These are phyloP conservation scores for Noctua pronuba DNA, from an alignment of 2,888 invertebrate species.

Conservation along the genomic window DNA sequence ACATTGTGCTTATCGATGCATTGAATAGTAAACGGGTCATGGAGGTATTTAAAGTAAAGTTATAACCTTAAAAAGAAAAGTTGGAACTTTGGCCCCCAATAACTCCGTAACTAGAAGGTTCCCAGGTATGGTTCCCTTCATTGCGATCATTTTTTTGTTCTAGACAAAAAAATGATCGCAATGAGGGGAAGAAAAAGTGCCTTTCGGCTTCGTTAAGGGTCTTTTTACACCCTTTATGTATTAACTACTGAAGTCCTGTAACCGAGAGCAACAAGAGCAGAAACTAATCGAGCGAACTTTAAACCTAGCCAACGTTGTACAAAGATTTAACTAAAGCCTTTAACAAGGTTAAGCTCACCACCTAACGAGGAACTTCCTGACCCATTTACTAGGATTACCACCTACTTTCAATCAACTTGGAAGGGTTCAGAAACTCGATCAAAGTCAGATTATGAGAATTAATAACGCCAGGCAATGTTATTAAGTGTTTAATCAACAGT, in stretches of 20 bases:
- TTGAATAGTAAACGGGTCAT: too few relatives aligned
- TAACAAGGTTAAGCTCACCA: constrained; percentile 28
- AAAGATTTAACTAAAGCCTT: constrained; percentile 43
- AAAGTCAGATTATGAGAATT: constrained; percentile 35
- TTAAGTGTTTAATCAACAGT: constrained; percentile 4
- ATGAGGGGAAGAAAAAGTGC: too few relatives aligned
- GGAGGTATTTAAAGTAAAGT: too few relatives aligned
- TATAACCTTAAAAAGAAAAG: too few relatives aligned
- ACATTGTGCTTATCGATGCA: too few relatives aligned
- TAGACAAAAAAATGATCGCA: too few relatives aligned
- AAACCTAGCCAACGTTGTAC: constrained; percentile 16
- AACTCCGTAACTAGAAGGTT: too few relatives aligned
- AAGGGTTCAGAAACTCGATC: constrained; percentile 29
- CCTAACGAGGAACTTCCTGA: constrained; percentile 33
- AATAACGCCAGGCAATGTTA: constrained; percentile 17
- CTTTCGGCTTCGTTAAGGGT: too few relatives aligned
- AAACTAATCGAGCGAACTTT: constrained; percentile 23
- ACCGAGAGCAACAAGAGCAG: background rate
- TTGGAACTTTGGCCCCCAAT: too few relatives aligned
- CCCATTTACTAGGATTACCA: constrained; percentile 29
- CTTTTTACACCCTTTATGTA: too few relatives aligned
- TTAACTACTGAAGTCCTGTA: background rate
- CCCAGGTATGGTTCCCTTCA: too few relatives aligned
- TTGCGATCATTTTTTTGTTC: too few relatives aligned
- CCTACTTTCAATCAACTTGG: constrained; percentile 24